Base-by-base conservation (phyloP, 64 coral and sea anemone species). In the Acropora yongei region DNA sequence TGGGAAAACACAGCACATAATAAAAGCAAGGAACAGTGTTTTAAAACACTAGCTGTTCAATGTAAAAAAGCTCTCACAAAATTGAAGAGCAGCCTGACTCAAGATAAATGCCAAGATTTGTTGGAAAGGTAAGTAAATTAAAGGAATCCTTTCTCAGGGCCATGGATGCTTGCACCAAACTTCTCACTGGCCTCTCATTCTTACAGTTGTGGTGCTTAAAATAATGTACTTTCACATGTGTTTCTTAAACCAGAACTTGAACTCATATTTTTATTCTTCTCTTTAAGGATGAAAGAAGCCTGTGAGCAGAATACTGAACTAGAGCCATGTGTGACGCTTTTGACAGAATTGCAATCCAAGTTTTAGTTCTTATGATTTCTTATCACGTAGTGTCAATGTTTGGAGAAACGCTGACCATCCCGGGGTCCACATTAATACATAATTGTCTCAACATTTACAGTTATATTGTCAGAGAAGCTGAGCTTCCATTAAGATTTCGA, bases 1-100 rank as follows among this genome's bases (percentile, higher is more conserved):
- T 96, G 95, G 95, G 95, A 96, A 47, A 96, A 68, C 39, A 91
- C 95, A 41, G 76, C 91, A 18, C 95, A 96, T 73, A 96, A 96
- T 72, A 80, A 68, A 9, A 93, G 95, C 72, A 96, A 96, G 53
- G 80, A 88, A 47, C 80, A 92, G 19, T 90, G 95, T 74, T 96
- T 90, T 44, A 90, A 93, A 53, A 72, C 66, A 5, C 48, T 96
- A 76, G 95, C 95, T 39, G 81, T 90, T 12, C 95, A 96, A 13
- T 96, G 91, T 72, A 92, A 93, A 76, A 74, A 73, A 41, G 75
- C 95, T 13, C 40, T 96, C 10, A 83, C 75, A 14, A 79, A 93
- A 6, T 44, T 85, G 9, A 85, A 85, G 44, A 82, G 82, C 69
- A 55, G 57, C 41, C 93, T 96, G 30, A 90, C 80, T 44, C 72